These are phyloP conservation scores for Ectropis grisescens DNA, from an alignment of 1,140 invertebrate genomes.

Conservation along the genomic window DNA sequence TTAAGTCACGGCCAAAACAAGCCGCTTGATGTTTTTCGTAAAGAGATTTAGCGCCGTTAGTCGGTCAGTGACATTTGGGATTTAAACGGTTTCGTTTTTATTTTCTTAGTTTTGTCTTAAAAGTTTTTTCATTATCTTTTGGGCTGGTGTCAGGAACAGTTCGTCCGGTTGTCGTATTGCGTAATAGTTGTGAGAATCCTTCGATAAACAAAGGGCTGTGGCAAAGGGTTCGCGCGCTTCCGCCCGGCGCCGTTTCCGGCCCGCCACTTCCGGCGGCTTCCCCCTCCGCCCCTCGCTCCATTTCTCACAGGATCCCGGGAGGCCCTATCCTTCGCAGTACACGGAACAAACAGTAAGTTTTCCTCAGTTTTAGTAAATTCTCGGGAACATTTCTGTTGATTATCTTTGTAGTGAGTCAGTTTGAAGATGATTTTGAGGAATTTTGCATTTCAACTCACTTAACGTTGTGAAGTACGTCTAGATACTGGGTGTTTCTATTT, in stretches of 20 bases:
- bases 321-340: constrained; percentile 1
- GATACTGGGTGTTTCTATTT: no score
- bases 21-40: no score
- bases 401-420: no score
- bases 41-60: no score
- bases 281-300: constrained; percentile 2
- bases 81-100: no score
- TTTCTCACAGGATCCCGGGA: constrained; percentile 9
- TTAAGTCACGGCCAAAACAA: no score
- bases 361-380: constrained; percentile 17
- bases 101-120: no score
- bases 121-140: constrained; percentile 12
- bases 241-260: constrained; percentile 38
- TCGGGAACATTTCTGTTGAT: no score
- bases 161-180: constrained; percentile 12
- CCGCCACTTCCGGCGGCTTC: constrained; percentile 30
- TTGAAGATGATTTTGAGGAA: no score
- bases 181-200: constrained; percentile 20
- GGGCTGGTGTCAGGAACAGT: constrained; percentile 4
- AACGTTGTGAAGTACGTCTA: no score
- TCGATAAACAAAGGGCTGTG: constrained; percentile 37
- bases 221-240: constrained; percentile 39
- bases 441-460: no score
- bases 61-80: no score
- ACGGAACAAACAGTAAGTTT: constrained; percentile 4